Evolutionary conservation across 2,888 invertebrate species (phyloP), one percentile per base, ranked within the genome.

Genomic region (Athripsodes cinereus): DNA sequence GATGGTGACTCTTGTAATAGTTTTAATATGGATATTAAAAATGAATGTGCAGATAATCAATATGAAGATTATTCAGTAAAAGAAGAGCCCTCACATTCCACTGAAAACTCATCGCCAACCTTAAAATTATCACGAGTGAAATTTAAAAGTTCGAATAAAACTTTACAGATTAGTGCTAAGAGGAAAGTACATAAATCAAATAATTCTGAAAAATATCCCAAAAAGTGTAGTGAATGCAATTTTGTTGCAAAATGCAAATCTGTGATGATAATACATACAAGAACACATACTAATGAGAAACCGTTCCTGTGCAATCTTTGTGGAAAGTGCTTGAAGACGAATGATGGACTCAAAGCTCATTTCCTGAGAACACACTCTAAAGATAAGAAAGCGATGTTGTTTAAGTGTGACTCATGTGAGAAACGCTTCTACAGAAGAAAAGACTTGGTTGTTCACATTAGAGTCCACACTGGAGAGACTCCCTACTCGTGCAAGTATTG

Each of bases 401-500:
- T 57, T 44, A 58, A 53, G 1, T 63, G 63, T 19, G 60, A 63
- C 22, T 46, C 51, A 10, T 63, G 63, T 34, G 60, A 58, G 1
- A 57, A 52, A 21, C 48, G 47, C 16, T 63, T 63, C 22, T 53
- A 52, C 16, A 13, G 58, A 11, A 59, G 52, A n/a, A 63, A 57
- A 50, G 61, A 63, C 18, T 40, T 61, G n/a, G 51, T 46, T 1
- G 55, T 59, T 16, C 63, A 63, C 26, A 49, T 53, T 52, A 48
- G 63, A 31, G 11, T 53, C 2, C 63, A 63, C 22, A 61, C 60
- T 2, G 59, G 59, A 21, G 63, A 63, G 16, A 61, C 60, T 1
- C 61, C 63, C 2, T 59, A 57, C 22, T 22, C 67, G 1, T 79
- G 79, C 62, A 67, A 71, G 0, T 73, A 67, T 53, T 79, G 79